Base-by-base conservation (phyloP, 1,140 invertebrate genomes). In the Macrotrachela quadricornifera region DNA sequence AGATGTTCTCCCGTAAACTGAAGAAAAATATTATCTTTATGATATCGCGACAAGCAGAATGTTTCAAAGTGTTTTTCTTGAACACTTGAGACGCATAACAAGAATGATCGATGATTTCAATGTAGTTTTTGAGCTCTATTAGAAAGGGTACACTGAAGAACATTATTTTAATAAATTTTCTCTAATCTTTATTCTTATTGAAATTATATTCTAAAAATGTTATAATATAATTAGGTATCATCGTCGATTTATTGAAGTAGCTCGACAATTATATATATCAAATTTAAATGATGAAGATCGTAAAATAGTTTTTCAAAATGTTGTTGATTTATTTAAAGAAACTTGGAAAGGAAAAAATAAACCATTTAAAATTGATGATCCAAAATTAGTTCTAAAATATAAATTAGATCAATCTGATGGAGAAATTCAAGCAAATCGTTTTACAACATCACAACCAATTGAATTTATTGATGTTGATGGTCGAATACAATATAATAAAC, bases 241-340 rank as follows among this genome's bases (percentile, higher is more conserved):
- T 50, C 53, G 53, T 43, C 17, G 47, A n/a, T 54, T 54, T 40
- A 44, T 54, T 18, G 53, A 54, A 46, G 53, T 54, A n/a, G 18
- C 48, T 18, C 13, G 39, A 14, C 14, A 44, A 3, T 21, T 30
- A 18, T 54, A 54, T 39, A 15, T 49, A 2, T 13, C 43, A 41
- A 38, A 13, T 12, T 38, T 54, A 40, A 38, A 43, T 30, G 21
- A 44, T 45, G 14, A n/a, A 9, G 53, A 54, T 18, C 30, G 13
- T n/a, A 44, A 54, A 44, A 16, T 10, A n/a, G 41, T 54, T 3
- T 49, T 49, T 39, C 21, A 44, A 21, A 54, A 54, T 37, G 17
- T 54, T 15, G 43, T 48, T n/a, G 48, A 54, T 18, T 54, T 44
- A 49, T 54, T 49, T n/a, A 54, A 43, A 13, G 53, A 49, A 45